phyloP scores from a whole-genome alignment of 2,797 vertebrate species.

The Lacerta viridis region DNA sequence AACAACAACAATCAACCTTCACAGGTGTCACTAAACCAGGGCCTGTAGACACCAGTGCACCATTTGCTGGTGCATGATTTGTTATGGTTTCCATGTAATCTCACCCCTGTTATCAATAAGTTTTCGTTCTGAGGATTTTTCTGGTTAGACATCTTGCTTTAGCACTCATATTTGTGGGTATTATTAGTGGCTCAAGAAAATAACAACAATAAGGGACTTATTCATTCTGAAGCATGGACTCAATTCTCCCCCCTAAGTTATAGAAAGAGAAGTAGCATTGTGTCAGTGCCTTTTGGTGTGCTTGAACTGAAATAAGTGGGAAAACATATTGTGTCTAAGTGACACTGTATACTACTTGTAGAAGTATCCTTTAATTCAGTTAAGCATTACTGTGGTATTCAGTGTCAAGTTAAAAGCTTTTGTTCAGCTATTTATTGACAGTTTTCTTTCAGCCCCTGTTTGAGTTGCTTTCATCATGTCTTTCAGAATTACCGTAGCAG shows the following conservation, averaged over 20 bases:
- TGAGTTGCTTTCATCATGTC: not conserved
- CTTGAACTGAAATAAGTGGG: conserved; percentile 9
- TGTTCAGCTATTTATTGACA: not conserved
- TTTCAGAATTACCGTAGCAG: not conserved
- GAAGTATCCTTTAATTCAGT: conserved; percentile 33
- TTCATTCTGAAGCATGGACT: not conserved
- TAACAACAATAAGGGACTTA: not conserved
- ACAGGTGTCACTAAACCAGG: too few relatives aligned
- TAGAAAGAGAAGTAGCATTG: conserved; percentile 44
- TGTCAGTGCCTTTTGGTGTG: not conserved
- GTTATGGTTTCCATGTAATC: too few relatives aligned
- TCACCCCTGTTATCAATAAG: too few relatives aligned
- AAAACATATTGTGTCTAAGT: conserved; percentile 5
- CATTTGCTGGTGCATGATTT: too few relatives aligned
- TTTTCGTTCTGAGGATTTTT: not conserved
- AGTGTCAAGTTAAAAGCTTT: conserved; percentile 8
- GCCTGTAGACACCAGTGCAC: too few relatives aligned
- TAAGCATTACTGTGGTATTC: conserved; percentile 13
- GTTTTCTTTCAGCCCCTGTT: not conserved
- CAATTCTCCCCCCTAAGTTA: conserved; percentile 31
- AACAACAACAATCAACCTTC: too few relatives aligned
- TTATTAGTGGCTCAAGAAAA: not conserved
- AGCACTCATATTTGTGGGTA: not conserved
- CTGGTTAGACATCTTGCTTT: not conserved
- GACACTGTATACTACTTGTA: conserved; percentile 12